These are phyloP conservation scores for Gymnarchus niloticus DNA, from an alignment of 2,113 vertebrate species.

Conservation along the genomic window DNA sequence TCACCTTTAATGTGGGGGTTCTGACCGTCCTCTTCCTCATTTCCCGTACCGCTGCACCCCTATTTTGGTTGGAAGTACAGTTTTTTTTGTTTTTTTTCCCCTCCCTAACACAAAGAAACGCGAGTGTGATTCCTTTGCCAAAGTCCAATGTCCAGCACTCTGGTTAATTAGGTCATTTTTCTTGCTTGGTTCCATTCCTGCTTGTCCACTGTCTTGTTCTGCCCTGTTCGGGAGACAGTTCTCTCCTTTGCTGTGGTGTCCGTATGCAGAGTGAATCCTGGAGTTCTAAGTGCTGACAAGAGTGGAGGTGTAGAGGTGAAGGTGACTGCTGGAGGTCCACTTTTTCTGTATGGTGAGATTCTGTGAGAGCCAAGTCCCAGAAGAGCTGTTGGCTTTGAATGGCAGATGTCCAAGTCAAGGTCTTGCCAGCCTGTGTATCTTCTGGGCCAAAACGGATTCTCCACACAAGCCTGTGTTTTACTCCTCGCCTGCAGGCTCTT, in stretches of 20 bases:
- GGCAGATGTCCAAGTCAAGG: background rate
- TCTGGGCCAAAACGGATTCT: no score
- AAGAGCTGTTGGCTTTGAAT: background rate
- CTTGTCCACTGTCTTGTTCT: background rate
- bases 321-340: background rate
- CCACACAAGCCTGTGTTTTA: no score
- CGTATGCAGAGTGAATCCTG: background rate
- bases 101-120: background rate
- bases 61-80: background rate
- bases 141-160: background rate
- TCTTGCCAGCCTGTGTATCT: background rate
- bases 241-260: background rate
- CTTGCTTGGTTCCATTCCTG: background rate
- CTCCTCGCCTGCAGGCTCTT: no score
- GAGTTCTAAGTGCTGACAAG: no score
- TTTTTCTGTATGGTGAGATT: no score
- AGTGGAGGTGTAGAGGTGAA: no score
- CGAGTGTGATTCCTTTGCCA: background rate
- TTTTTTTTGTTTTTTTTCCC: background rate
- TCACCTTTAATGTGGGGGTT: background rate
- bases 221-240: background rate
- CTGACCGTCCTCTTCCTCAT: background rate
- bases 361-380: no score
- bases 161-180: background rate
- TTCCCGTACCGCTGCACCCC: background rate